Base-by-base conservation (phyloP, 2,888 invertebrate species). In the Bellardia pandia region DNA sequence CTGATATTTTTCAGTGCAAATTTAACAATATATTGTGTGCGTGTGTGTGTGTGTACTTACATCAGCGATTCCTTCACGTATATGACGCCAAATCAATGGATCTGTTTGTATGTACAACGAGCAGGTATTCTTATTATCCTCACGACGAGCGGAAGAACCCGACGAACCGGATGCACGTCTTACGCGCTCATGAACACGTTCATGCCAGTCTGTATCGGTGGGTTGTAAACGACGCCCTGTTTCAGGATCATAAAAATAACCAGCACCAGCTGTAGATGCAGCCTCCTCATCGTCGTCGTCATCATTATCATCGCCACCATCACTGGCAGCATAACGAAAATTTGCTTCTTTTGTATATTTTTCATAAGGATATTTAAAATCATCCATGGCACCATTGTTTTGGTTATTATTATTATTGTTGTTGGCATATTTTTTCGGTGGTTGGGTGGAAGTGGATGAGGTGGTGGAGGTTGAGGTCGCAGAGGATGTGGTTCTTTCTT, bases 71-170 rank as follows among this genome's bases (percentile, higher is more conserved):
- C 96, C 96, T 91, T 96, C 97, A 90, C 97, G 95, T 91, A 99
- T 98, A 93, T 99, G 98, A 92, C 97, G 96, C 98, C 99, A 99
- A 93, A 99, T 97, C 90, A 98, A 96, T 89, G 99, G 99, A 95
- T 99, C 99, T 33, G 99, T 99, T 94, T 99, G 99, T 94, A 99
- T 98, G 94, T 97, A 99, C 89, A 99, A 95, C 80, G 98, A 98
- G 94, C 99, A 99, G 83, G 98, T 98, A 94, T 97, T 98, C 90
- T 96, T 96, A 92, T 96, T 96, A 92, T 97, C 96, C 90, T 96
- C 96, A 89, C 95, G 95, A 8, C 91, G 91, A 56, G 86, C 83
- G 71, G 90, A 89, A 64, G 90, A 79, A 86, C 95, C 93, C 94
- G 91, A 2, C 94, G 94, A 91, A 93, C 93, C 91, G 94, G 94